Percentiles rank a stretch among this genome's conserved stretches.
These are phyloP conservation scores for Pelobates fuscus DNA, from an alignment of 2,113 vertebrate genomes.

Conservation along the genomic window DNA sequence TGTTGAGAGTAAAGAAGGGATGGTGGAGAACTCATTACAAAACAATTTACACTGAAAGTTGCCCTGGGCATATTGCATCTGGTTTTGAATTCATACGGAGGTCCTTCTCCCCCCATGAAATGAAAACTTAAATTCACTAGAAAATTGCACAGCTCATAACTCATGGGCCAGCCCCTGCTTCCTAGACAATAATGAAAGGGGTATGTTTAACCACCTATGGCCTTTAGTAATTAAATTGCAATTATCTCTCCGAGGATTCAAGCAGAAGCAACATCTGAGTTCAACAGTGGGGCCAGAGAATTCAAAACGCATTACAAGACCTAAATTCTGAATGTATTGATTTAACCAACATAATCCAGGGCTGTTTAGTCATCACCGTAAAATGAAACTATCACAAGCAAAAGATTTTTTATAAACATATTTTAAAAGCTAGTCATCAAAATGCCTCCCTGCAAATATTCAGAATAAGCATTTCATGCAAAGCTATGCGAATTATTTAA, in stretches of 20 bases:
- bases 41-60: background rate
- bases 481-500: no score
- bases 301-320: background rate
- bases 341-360: no score
- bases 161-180: background rate
- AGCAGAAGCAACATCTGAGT: background rate
- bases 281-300: background rate
- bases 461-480: no score
- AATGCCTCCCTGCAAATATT: no score
- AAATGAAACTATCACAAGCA: no score
- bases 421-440: no score
- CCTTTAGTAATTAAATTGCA: constrained; percentile 8
- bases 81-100: background rate
- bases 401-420: no score
- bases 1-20: background rate
- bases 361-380: no score
- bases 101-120: background rate
- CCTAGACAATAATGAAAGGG: background rate
- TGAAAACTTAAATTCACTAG: background rate
- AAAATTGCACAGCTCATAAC: background rate
- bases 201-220: background rate
- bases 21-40: background rate
- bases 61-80: background rate
- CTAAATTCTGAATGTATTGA: no score
- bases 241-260: background rate